Percentiles rank a stretch among this genome's conserved stretches.
Conservation (phyloP, 1,140 invertebrate genomes). For the Calephelis virginiensis region DNA sequence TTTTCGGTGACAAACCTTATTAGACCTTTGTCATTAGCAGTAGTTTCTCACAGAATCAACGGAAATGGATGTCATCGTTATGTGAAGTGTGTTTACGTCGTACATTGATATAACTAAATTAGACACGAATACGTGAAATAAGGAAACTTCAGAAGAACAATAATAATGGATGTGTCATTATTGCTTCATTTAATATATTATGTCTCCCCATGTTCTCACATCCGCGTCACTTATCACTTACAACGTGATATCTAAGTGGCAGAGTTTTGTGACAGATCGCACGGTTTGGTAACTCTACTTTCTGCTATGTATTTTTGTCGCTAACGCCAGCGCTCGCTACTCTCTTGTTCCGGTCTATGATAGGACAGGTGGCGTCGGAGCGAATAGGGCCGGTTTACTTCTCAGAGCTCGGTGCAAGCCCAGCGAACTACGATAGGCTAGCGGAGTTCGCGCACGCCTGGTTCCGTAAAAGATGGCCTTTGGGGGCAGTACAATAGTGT, state of each 20-base stretch:
- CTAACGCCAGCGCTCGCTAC: no score
- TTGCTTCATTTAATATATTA: neutral
- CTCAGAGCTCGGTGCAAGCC: no score
- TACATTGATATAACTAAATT: neutral
- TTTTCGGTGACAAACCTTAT: constrained; percentile 1
- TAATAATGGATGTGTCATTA: neutral
- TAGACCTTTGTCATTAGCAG: constrained; percentile 17
- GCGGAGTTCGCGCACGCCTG: no score
- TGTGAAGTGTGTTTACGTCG: neutral
- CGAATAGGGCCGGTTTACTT: no score
- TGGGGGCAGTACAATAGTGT: no score
- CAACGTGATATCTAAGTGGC: neutral
- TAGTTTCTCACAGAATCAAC: neutral
- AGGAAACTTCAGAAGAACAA: neutral
- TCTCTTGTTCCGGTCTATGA: no score
- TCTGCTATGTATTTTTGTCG: no score
- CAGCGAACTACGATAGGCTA: no score
- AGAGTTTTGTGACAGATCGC: no score
- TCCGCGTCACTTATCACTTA: neutral
- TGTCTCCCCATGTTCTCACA: neutral
- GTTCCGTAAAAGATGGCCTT: no score
- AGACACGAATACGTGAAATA: neutral
- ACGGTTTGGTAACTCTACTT: no score
- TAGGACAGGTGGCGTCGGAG: no score
- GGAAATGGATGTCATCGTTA: neutral